These are phyloP conservation scores for Calvadosia cruxmelitensis DNA, from an alignment of 30 jellyfish, hydroid and myxozoan genomes.

Conservation along the genomic window DNA sequence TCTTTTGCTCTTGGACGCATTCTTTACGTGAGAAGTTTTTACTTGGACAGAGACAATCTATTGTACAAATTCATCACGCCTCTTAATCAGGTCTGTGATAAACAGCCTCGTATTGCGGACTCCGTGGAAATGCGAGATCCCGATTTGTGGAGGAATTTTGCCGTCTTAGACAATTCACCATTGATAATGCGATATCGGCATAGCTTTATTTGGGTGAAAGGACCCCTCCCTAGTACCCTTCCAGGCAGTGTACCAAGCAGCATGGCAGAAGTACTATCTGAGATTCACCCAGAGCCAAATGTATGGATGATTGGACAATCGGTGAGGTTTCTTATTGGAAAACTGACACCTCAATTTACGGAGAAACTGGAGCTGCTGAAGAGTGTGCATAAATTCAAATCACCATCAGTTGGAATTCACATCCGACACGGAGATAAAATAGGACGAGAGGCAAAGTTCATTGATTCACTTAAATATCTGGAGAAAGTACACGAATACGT, in stretches of 20 bases:
- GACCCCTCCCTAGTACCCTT: neutral
- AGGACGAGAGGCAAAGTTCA: conserved; percentile 8
- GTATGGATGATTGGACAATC: neutral
- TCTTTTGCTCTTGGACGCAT: neutral
- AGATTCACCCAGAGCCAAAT: neutral
- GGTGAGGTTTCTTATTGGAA: neutral
- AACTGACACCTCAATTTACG: no score
- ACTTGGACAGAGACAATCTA: neutral
- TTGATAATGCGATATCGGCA: neutral
- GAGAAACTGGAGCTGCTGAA: neutral
- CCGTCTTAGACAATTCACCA: neutral
- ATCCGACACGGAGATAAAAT: conserved; percentile 24
- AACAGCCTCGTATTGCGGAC: neutral
- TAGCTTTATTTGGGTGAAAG: neutral
- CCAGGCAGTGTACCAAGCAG: neutral
- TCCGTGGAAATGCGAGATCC: neutral
- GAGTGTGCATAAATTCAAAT: neutral
- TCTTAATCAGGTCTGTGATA: neutral
- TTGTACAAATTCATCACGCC: neutral
- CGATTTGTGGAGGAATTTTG: neutral
- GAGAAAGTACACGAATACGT: neutral
- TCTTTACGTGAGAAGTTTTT: neutral
- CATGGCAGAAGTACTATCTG: neutral
- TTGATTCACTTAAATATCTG: neutral
- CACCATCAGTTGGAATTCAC: conserved; percentile 12